Percentiles rank a stretch among this genome's conserved stretches.
Conservation (phyloP, 2,113 vertebrate species). For the Hippocampus barbouri region DNA sequence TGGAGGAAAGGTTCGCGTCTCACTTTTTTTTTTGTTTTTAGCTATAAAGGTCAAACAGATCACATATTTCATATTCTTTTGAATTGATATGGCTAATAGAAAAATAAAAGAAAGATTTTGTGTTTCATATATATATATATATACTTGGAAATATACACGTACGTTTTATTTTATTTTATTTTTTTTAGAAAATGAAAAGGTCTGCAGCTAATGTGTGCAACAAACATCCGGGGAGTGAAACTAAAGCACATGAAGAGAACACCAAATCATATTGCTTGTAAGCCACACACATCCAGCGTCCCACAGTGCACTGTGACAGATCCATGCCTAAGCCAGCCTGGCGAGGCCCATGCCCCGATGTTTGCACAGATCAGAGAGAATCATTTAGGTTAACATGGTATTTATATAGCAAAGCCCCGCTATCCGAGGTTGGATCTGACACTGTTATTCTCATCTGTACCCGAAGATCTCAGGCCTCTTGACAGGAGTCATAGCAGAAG, state of each 20-base stretch:
- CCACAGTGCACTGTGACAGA: constrained; percentile 62
- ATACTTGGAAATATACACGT: too few species aligned
- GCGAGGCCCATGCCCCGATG: constrained; percentile 65
- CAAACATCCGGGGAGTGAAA: constrained; percentile 52
- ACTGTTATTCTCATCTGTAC: constrained; percentile 70
- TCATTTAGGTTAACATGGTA: constrained; percentile 75
- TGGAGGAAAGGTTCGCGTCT: constrained; percentile 57
- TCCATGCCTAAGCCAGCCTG: constrained; percentile 64
- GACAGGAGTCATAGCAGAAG: constrained; percentile 66
- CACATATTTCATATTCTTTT: too few species aligned
- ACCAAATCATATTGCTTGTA: constrained; percentile 48
- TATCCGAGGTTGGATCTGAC: constrained; percentile 75
- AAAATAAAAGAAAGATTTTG: too few species aligned
- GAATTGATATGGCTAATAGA: too few species aligned
- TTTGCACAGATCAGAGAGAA: constrained; percentile 77
- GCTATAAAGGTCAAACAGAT: background rate
- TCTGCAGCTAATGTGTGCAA: constrained; percentile 25
- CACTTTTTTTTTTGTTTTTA: background rate
- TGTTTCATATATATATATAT: background rate
- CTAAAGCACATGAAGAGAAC: constrained; percentile 57
- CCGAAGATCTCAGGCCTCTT: constrained; percentile 62
- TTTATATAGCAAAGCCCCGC: constrained; percentile 73
- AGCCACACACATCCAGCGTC: constrained; percentile 53
- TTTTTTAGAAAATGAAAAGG: constrained; percentile 4
- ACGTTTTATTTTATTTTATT: too few species aligned